Evolutionary conservation across 2,113 vertebrate genomes (phyloP), one percentile per base, ranked within the genome.

Genomic region (Rhabdomys dilectus): DNA sequence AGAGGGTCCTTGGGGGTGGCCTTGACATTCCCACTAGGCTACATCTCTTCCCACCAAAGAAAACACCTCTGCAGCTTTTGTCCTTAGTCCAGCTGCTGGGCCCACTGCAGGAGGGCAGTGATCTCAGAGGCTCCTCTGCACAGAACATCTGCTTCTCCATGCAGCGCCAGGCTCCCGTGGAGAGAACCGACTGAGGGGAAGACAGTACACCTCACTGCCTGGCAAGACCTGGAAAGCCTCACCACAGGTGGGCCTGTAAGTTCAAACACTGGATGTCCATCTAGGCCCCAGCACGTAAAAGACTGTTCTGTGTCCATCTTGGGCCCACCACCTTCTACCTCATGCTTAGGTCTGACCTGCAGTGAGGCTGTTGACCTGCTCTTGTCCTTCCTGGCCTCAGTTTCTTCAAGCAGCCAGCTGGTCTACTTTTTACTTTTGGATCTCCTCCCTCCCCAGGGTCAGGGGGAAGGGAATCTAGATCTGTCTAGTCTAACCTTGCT

Each of bases 81-180:
- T 45, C 90, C 64, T 0, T 0, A 84, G 80, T 1, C 0, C 88
- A 94, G 93, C 95, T 92, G 96, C 56, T n/a, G 95, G 96, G 90
- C 88, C 62, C 95, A 58, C 62, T 51, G 78, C 58, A 31, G 96
- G 94, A 15, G 2, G 22, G 78, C 36, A 64, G 88, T 77, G 62
- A 80, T 66, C 11, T 8, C 58, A 24, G 91, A 2, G 5, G 68
- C 77, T 81, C 78, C 88, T 84, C 80, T 39, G 42, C 42, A 2
- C 12, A 53, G 45, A 89, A 95, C 95, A 96, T 88, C 76, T 97
- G 91, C 91, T 91, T 93, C 92, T 21, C 88, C 92, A 80, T 1
- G n/a, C 76, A 60, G 68, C 6, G 0, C 56, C 4, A 72, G 51
- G 70, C 78, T 56, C 90, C 88, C 31, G 87, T 45, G 93, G 29